Evolutionary conservation across 2,797 vertebrate genomes (phyloP), one percentile per base, ranked within the genome.

Genomic region (Sylvilagus floridanus): DNA sequence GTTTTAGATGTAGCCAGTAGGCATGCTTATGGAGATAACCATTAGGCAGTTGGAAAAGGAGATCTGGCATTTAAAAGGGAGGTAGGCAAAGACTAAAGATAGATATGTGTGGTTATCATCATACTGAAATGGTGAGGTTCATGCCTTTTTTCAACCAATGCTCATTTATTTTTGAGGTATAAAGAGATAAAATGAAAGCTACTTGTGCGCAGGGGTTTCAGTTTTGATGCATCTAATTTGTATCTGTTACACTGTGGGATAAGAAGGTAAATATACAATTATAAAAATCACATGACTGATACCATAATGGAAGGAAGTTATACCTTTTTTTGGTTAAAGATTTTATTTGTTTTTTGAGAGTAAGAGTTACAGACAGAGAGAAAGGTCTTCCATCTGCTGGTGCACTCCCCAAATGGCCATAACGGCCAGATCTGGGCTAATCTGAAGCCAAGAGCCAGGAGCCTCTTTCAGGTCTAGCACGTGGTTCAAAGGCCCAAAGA

Each of bases 31-130:
- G 13, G 10, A 92, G 57, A 69, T 42, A 85, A 30, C 30, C 52
- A 57, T 73, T 69, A 78, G 22, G 16, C 82, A 16, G 30, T 54
- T 93, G 69, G 77, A 66, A 94, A 78, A 75, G 7, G n/a, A 89
- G 60, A 73, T 71, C 35, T 72, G 68, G 9, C 26, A 50, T 4
- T 71, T 88, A 52, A 62, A 54, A 50, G 32, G 91, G 30, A 62
- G 26, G 4, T 12, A 62, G 35, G 11, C 42, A 5, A 89, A 78
- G 88, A 63, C 0, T 77, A 21, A 88, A 60, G 62, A 60, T n/a
- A 60, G 10, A 52, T 50, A 13, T 82, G 30, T 54, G 19, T 71
- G 9, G 50, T 85, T 26, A 77, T 11, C 52, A 14, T 10, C 7
- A 7, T 79, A 30, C 19, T 52, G 9, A 73, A 83, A 84, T 78